phyloP scores from a whole-genome alignment of 2,888 invertebrate genomes.

The Sialis lutaria region DNA sequence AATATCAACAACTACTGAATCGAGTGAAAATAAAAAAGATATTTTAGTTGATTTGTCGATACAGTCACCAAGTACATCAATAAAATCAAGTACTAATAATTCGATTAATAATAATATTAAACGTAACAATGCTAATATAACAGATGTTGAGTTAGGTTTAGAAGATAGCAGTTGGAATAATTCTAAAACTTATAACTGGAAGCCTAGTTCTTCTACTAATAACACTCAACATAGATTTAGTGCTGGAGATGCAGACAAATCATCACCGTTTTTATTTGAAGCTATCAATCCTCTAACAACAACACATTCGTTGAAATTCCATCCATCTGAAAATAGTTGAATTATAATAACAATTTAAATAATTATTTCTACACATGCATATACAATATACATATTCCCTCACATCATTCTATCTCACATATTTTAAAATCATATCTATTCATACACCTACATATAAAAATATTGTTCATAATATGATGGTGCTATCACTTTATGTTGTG shows the following conservation, averaged over 20 bases:
- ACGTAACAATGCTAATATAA: not conserved
- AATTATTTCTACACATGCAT: not conserved
- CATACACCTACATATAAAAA: not conserved
- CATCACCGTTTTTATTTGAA: conserved; percentile 35
- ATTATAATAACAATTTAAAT: conserved; percentile 5
- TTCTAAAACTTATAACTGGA: not conserved
- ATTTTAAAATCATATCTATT: not conserved
- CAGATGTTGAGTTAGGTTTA: conserved; percentile 3
- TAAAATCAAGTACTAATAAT: not conserved
- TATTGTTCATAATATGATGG: no score
- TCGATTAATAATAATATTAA: not conserved
- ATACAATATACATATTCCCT: not conserved
- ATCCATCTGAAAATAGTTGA: conserved; percentile 27
- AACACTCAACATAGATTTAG: conserved; percentile 43
- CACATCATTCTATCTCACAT: not conserved
- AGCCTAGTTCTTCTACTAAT: conserved; percentile 8
- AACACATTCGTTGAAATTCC: conserved; percentile 44
- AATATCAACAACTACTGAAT: conserved; percentile 13
- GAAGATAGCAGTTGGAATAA: not conserved
- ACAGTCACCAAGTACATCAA: no score
- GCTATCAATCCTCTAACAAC: conserved; percentile 37
- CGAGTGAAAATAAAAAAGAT: conserved; percentile 15
- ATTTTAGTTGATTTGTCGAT: not conserved
- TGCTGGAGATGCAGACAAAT: conserved; percentile 47
- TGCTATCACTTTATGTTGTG: no score